phyloP scores from a whole-genome alignment of 2,797 vertebrate species.

The Pelobates cultripes region DNA sequence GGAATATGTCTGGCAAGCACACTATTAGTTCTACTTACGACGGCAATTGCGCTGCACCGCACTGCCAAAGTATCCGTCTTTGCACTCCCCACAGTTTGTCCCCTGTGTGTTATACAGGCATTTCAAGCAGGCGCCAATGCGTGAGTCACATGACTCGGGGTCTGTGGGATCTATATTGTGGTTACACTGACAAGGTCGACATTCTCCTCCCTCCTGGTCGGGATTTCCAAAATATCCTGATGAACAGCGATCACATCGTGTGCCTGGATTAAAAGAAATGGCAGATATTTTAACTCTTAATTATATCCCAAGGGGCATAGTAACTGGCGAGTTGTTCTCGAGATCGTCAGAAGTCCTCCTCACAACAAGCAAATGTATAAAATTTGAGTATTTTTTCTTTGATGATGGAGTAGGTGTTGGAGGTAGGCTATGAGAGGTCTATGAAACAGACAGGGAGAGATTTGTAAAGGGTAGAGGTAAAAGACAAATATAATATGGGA shows the following conservation, averaged over 20 bases:
- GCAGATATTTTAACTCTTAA: not conserved
- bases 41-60: conserved; percentile 78
- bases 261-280: conserved; percentile 64
- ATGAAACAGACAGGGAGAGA: no score
- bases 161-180: conserved; percentile 82
- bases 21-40: conserved; percentile 66
- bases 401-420: no score
- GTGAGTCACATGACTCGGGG: conserved; percentile 79
- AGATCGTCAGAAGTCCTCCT: no score
- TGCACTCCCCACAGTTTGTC: conserved; percentile 74
- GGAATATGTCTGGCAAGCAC: no score
- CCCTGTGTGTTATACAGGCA: conserved; percentile 83
- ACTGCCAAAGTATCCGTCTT: conserved; percentile 80
- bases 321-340: no score
- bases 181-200: conserved; percentile 81
- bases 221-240: conserved; percentile 82
- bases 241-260: conserved; percentile 80
- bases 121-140: conserved; percentile 77
- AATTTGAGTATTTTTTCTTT: no score
- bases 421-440: no score
- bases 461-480: no score
- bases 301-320: no score
- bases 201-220: conserved; percentile 69
- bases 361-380: no score
- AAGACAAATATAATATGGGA: no score